Conservation (phyloP, 2,797 vertebrate genomes). For the Acanthopagrus latus region DNA sequence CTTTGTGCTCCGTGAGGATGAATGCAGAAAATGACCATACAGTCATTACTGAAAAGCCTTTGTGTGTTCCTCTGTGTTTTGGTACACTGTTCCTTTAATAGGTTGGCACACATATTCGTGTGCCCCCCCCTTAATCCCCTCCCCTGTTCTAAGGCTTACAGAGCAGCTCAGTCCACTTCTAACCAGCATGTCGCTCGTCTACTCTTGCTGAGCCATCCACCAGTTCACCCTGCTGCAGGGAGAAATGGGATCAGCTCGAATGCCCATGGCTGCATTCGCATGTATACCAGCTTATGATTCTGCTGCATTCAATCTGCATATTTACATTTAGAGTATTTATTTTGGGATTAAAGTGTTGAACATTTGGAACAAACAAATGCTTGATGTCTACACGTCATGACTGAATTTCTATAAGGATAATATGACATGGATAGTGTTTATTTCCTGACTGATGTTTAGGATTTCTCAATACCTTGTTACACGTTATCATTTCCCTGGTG, state of each 20-base stretch:
- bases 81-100: conserved; percentile 75
- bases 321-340: background rate
- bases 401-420: background rate
- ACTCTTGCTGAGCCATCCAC: conserved; percentile 42
- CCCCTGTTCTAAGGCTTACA: conserved; percentile 65
- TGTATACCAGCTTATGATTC: conserved; percentile 1
- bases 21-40: background rate
- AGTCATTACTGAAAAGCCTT: conserved; percentile 38
- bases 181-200: conserved; percentile 50
- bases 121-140: conserved; percentile 57
- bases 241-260: conserved; percentile 18
- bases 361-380: background rate
- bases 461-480: background rate
- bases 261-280: background rate
- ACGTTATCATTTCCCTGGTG: background rate
- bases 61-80: conserved; percentile 37
- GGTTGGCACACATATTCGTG: conserved; percentile 72
- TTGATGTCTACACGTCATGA: no score
- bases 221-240: conserved; percentile 31
- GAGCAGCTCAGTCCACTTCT: conserved; percentile 63
- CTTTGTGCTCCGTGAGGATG: background rate
- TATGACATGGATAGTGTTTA: background rate
- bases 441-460: background rate
- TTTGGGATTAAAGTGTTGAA: background rate
- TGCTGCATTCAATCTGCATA: background rate